Evolutionary conservation across 2,888 invertebrate genomes (phyloP), one percentile per base, ranked within the genome.

Genomic region (Hoplodrina ambigua): DNA sequence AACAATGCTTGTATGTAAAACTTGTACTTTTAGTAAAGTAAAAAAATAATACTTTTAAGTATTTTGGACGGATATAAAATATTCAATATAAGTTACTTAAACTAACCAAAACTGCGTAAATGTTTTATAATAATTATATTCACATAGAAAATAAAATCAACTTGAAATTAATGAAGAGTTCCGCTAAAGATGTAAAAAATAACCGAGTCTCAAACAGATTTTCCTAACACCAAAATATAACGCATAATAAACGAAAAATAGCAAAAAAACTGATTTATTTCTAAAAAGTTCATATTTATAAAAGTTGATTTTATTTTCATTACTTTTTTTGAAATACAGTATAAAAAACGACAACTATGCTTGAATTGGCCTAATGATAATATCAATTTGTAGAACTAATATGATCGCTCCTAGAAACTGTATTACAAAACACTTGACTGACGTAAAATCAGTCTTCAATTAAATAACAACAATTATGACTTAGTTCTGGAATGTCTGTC

Each of bases 21-120:
- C 13, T 63, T 41, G 78, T 72, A 72, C 61, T 75, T 57, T 58
- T 15, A 75, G 57, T 65, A 68, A 52, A 62, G 19, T 59, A 66
- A 68, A 76, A 65, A 41, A 65, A 33, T 17, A 64, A 71, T 67
- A 72, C 50, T 72, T 71, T 71, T n/a, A 37, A 63, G 53, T 73
- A 65, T 74, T 64, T 41, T 30, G 75, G 54, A 55, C 55, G 67
- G 67, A 56, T 17, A 13, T 70, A 3, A 20, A 44, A 37, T 75
- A 66, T n/a, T 44, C 17, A 33, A 41, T 44, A 13, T 20, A 54
- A 37, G 6, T 53, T 19, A 41, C 33, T 72, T 37, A 46, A 17
- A 13, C 54, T 69, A 41, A 72, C 60, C 33, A 53, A 69, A 72
- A 37, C 19, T 33, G 19, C 8, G 11, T 25, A 19, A n/a, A 17